Evolutionary conservation across 2,888 invertebrate genomes (phyloP).

Genomic region (Branchipolynoe longqiensis): DNA sequence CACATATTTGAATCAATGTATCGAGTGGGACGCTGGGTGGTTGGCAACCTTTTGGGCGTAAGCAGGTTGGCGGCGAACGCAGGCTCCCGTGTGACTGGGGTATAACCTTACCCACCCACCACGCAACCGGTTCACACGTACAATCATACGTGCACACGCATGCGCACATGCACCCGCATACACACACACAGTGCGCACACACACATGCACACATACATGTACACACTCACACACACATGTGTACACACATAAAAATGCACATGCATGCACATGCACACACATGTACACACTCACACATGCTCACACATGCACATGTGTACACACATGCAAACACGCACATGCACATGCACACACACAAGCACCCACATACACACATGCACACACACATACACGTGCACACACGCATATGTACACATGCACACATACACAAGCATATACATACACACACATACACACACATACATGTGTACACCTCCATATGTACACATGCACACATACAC

Average conservation of each 20-base stretch:
- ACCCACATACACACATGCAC: not conserved
- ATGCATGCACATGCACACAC: not conserved
- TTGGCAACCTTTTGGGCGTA: too few species aligned
- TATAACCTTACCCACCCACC: too few species aligned
- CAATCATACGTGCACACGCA: not conserved
- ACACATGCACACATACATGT: not conserved
- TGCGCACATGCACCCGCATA: not conserved
- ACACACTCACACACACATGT: not conserved
- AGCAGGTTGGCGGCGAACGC: too few species aligned
- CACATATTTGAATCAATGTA: too few species aligned
- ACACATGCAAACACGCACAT: not conserved
- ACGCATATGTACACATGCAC: not conserved
- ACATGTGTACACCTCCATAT: too few species aligned
- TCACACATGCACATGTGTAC: not conserved
- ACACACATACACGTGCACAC: not conserved
- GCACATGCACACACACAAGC: not conserved
- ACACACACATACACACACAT: too few species aligned
- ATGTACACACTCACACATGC: not conserved
- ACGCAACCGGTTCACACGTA: too few species aligned
- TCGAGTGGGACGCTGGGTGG: too few species aligned
- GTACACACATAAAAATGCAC: not conserved
- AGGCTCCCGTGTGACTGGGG: too few species aligned
- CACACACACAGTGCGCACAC: not conserved
- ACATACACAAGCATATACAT: not conserved
- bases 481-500: too few species aligned